phyloP scores from a whole-genome alignment of 1,140 invertebrate species.

The Homalodisca vitripennis region DNA sequence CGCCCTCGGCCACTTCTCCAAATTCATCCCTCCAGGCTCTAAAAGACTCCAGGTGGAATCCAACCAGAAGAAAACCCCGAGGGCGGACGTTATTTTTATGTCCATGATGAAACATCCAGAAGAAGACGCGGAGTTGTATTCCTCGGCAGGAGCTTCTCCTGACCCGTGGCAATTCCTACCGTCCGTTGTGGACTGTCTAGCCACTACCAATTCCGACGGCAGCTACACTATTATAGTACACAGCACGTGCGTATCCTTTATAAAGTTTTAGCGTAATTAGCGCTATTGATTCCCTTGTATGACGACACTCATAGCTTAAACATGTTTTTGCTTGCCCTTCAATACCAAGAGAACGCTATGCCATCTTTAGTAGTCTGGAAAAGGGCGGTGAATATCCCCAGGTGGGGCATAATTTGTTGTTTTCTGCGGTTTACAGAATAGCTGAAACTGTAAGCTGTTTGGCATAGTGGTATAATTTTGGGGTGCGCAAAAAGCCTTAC shows the following conservation, averaged over 20 bases:
- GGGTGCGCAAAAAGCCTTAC: too few relatives aligned
- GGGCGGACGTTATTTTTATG: not conserved
- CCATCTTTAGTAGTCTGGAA: too few relatives aligned
- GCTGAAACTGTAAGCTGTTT: too few relatives aligned
- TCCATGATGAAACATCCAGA: not conserved
- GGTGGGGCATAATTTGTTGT: too few relatives aligned
- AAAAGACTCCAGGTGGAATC: slow-evolving; percentile 47
- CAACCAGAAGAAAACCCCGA: not conserved
- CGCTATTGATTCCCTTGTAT: too few relatives aligned
- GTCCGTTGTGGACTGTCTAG: not conserved
- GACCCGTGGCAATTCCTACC: not conserved
- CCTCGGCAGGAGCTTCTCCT: not conserved
- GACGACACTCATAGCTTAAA: too few relatives aligned
- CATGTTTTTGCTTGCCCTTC: too few relatives aligned
- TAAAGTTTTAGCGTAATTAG: too few relatives aligned
- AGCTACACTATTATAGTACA: slow-evolving; percentile 3
- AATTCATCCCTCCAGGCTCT: slow-evolving; percentile 69
- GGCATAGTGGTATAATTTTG: too few relatives aligned
- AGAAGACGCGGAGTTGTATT: not conserved
- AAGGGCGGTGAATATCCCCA: too few relatives aligned
- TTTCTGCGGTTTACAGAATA: too few relatives aligned
- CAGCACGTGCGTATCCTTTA: slow-evolving; percentile 27
- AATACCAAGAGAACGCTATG: too few relatives aligned
- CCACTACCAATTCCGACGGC: slow-evolving; percentile 14
- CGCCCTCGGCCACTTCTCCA: slow-evolving; percentile 82